Conservation (phyloP, 2,797 vertebrate species). For the Crocodylus rhombifer region DNA sequence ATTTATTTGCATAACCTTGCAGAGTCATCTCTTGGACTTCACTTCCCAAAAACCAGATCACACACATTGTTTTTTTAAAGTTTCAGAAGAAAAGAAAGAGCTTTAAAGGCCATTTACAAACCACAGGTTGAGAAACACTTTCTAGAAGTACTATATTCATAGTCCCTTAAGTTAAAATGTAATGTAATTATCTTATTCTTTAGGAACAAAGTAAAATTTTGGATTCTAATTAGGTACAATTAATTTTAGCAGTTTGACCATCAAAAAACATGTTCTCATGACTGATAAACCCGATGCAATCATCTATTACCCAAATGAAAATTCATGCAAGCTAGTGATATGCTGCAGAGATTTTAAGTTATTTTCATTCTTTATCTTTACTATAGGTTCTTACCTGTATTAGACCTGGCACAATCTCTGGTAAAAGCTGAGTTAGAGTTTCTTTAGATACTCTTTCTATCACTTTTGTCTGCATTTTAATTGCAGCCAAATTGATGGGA, state of each 20-base stretch:
- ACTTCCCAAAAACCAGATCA: neutral
- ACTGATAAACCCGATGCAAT: neutral
- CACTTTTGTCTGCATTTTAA: constrained; percentile 98
- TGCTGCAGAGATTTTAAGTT: neutral
- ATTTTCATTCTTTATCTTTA: neutral
- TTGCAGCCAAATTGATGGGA: constrained; percentile 96
- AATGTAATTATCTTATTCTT: neutral
- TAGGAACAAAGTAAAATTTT: neutral
- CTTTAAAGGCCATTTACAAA: neutral
- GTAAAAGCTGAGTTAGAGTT: constrained; percentile 88
- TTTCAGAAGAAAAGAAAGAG: neutral
- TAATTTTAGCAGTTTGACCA: neutral
- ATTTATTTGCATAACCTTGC: neutral
- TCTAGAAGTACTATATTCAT: neutral
- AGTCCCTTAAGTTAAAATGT: neutral
- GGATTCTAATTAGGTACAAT: neutral
- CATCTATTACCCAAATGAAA: neutral
- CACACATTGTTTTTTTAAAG: neutral
- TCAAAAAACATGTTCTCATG: neutral
- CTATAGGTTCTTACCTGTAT: constrained; percentile 88
- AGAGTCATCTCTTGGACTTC: neutral
- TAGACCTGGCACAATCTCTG: constrained; percentile 95
- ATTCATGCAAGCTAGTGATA: neutral
- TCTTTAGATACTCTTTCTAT: constrained; percentile 93
- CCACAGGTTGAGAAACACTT: neutral